Conservation (phyloP, 2,797 vertebrate species). For the Scolopax bukidnonensis region DNA sequence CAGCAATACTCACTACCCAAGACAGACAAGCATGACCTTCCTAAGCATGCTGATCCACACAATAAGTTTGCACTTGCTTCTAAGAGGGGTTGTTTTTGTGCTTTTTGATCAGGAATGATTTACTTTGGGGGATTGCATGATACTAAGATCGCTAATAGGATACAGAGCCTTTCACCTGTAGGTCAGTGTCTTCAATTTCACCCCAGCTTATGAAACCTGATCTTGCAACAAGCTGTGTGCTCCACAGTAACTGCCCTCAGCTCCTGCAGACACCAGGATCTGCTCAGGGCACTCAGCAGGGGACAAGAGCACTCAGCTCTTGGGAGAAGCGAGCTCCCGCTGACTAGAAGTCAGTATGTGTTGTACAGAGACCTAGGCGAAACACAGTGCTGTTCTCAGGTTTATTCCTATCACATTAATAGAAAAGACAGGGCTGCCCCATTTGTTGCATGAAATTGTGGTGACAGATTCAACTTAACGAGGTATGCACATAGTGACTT, state of each 20-base stretch:
- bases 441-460: fast-evolving
- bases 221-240: fast-evolving
- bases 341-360: neutral
- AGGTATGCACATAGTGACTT: fast-evolving
- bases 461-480: neutral
- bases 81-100: neutral
- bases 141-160: neutral
- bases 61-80: neutral
- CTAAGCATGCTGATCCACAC: neutral
- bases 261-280: neutral
- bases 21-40: neutral
- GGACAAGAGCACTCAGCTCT: neutral
- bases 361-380: neutral
- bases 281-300: neutral
- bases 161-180: neutral
- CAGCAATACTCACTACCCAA: neutral
- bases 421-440: neutral
- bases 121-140: neutral
- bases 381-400: neutral
- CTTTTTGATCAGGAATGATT: neutral
- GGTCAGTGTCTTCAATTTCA: neutral
- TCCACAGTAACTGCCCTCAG: fast-evolving
- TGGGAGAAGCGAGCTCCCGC: neutral
- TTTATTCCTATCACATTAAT: neutral
- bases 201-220: neutral